These are phyloP conservation scores for Dryas iulia DNA, from an alignment of 1,140 invertebrate species.

Conservation along the genomic window DNA sequence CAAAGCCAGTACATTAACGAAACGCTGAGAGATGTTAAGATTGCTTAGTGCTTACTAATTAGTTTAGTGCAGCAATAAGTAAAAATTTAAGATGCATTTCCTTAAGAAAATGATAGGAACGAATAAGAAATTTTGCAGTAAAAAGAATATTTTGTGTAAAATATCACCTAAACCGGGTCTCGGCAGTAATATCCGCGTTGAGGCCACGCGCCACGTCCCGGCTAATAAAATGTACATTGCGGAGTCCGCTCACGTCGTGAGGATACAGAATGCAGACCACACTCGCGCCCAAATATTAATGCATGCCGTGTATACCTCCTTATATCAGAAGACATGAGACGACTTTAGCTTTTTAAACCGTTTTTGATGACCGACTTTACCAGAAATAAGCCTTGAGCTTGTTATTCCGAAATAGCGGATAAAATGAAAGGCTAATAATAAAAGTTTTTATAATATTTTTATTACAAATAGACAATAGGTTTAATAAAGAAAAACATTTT, in stretches of 20 bases:
- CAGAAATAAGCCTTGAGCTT: not conserved
- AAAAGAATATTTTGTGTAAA: not conserved
- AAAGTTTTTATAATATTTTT: no score
- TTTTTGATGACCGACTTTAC: slow-evolving; percentile 4
- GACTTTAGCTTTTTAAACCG: not conserved
- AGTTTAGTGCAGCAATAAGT: not conserved
- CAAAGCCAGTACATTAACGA: not conserved
- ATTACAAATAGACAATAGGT: no score
- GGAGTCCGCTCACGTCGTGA: not conserved
- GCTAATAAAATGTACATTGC: slow-evolving; percentile 1
- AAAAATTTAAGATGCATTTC: not conserved
- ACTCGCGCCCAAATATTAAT: slow-evolving; percentile 1
- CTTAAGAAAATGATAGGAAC: not conserved
- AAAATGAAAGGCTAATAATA: not conserved
- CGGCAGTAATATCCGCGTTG: not conserved
- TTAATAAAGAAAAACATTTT: no score
- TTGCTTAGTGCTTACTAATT: not conserved
- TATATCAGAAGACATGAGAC: not conserved
- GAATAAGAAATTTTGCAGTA: not conserved
- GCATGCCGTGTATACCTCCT: slow-evolving; percentile 3
- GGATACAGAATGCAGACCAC: slow-evolving; percentile 2
- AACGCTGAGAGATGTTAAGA: not conserved
- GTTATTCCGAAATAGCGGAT: not conserved
- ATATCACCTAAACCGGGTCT: not conserved
- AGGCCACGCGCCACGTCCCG: not conserved